Evolutionary conservation across 1,140 invertebrate species (phyloP).

Genomic region (Phymorhynchus buccinoides): DNA sequence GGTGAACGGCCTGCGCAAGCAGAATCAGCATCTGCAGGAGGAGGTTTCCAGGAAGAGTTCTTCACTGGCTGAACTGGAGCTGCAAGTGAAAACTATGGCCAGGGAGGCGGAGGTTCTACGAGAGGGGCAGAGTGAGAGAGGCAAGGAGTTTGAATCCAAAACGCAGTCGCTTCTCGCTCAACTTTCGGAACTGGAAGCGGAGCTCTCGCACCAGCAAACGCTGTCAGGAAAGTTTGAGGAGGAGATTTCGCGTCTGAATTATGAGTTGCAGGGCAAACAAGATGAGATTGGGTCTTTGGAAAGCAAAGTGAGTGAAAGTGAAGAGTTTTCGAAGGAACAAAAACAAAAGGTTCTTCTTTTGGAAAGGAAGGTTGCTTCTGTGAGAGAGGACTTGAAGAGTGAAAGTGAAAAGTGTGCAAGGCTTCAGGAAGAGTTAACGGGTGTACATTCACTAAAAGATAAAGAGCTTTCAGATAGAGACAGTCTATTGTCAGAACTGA

Average conservation of each 20-base stretch:
- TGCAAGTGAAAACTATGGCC: conserved; percentile 45
- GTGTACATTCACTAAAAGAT: background rate
- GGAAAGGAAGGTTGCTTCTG: conserved; percentile 4
- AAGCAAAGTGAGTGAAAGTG: background rate
- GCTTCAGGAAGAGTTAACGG: background rate
- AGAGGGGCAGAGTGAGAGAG: conserved; percentile 52
- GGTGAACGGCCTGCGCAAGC: conserved; percentile 19
- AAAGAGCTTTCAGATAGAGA: conserved; percentile 23
- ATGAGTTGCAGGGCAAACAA: conserved; percentile 37
- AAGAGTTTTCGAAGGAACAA: background rate
- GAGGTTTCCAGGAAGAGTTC: conserved; percentile 19
- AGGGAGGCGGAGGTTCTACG: conserved; percentile 48
- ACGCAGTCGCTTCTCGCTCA: conserved; percentile 52
- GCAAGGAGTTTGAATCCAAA: conserved; percentile 51
- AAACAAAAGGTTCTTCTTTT: background rate
- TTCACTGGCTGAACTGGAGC: conserved; percentile 39
- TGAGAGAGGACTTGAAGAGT: conserved; percentile 11
- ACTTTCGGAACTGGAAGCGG: conserved; percentile 56
- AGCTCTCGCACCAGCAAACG: conserved; percentile 49
- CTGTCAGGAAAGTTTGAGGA: conserved; percentile 36
- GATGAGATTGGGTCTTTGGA: background rate
- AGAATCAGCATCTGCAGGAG: conserved; percentile 32
- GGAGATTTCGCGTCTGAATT: conserved; percentile 43
- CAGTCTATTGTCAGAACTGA: background rate
- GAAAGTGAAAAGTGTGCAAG: conserved; percentile 29